Base-by-base conservation (phyloP, 23 tunicate genomes). In the Halocynthia aurantium region DNA sequence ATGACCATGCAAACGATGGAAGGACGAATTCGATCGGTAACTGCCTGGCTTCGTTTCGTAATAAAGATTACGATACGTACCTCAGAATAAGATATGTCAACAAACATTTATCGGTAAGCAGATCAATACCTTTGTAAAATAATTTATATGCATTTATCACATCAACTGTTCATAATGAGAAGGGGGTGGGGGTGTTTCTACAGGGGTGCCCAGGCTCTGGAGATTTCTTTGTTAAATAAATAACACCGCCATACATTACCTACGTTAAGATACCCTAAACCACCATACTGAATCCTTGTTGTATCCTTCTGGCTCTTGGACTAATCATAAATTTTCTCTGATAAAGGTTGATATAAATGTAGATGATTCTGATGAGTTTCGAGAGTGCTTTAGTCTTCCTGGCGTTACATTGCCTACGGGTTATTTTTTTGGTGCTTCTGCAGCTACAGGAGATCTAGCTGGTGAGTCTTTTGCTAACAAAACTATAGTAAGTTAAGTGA, bases 371-470 rank as follows among this genome's bases (percentile, higher is more conserved):
- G 77, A 52, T 31, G 73, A 81, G 57, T 91, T 91, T 91, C 81
- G 77, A 54, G 85, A 77, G 15, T 91, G 97, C 69, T 55, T 91
- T 31, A 80, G 73, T 18, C 82, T 91, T 8, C 12, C 71, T 0
- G 91, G 91, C 7, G 97, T 91, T 8, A 66, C 55, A 64, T 56
- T 91, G 53, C 97, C 97, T 7, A 71, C 87, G 0, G 85, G 85
- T 20, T 91, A 85, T 60, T 91, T 91, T 62, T 81, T 85, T 77
- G 97, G 97, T 6, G 82, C 63, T 20, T 85, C 97, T 22, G 97
- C 97, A 13, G 97, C 97, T 50, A 91, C 97, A 72, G 97, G 97
- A 6, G 97, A 91, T 77, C 72, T 91, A 7, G 91, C 91, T 31
- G 97, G 93, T 86, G 55, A 61, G 19, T 22, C 22, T 10, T 10